Evolutionary conservation across 2,888 invertebrate species (phyloP).

Genomic region (Ophion ellenae): DNA sequence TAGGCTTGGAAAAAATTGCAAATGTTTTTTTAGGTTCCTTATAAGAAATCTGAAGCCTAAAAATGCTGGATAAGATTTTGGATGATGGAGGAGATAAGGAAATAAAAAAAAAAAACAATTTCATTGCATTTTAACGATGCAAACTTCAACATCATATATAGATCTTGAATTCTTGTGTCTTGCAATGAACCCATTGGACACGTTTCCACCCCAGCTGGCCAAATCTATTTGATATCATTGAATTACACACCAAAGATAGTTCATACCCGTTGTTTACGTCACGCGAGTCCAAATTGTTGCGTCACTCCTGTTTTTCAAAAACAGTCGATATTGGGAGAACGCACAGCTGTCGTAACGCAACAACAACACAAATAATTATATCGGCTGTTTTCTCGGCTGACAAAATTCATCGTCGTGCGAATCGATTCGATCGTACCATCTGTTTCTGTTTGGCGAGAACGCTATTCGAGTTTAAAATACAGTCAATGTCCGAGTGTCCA

Average conservation of each 20-base stretch:
- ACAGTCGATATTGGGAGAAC: background rate
- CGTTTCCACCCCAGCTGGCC: background rate
- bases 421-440: background rate
- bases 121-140: no score
- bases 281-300: background rate
- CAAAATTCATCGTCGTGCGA: background rate
- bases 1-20: no score
- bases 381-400: background rate
- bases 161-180: background rate
- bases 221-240: background rate
- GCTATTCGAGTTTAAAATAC: background rate
- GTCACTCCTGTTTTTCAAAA: background rate
- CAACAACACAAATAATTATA: background rate
- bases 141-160: background rate
- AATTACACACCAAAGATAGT: background rate
- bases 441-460: background rate
- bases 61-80: no score
- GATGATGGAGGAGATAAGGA: no score
- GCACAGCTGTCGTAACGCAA: conserved; percentile 14
- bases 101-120: no score
- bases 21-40: no score
- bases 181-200: background rate
- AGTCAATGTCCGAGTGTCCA: background rate
- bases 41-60: no score
- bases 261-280: background rate